Evolutionary conservation across 2,113 vertebrate genomes (phyloP).

Genomic region (Rissa tridactyla): DNA sequence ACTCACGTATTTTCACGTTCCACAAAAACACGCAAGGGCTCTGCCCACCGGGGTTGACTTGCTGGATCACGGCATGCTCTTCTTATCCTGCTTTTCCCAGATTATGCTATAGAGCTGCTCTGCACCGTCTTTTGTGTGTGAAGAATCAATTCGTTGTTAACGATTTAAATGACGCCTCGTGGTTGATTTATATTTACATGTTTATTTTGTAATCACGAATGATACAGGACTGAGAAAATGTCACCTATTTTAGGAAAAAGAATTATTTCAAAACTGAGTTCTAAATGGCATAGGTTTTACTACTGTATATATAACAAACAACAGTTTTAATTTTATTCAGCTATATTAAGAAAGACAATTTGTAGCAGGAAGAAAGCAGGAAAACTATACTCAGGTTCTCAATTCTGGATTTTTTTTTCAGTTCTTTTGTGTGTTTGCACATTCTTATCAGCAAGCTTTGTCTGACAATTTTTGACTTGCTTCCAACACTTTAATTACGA

Average conservation of each 20-base stretch:
- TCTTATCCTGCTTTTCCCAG: background rate
- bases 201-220: background rate
- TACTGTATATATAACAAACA: background rate
- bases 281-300: background rate
- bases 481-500: background rate
- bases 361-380: background rate
- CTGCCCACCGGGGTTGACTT: background rate
- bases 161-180: background rate
- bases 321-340: background rate
- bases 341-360: background rate
- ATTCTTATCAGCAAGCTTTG: background rate
- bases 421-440: background rate
- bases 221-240: background rate
- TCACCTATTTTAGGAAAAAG: background rate
- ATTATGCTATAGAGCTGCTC: background rate
- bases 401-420: background rate
- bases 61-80: accelerated
- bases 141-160: background rate
- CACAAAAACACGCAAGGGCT: background rate
- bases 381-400: background rate
- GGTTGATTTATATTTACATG: background rate
- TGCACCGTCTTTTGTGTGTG: accelerated
- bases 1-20: accelerated
- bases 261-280: background rate
- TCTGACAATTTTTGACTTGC: background rate